Evolutionary conservation across 2,888 invertebrate species (phyloP).

Genomic region (Eubasilissa splendida): DNA sequence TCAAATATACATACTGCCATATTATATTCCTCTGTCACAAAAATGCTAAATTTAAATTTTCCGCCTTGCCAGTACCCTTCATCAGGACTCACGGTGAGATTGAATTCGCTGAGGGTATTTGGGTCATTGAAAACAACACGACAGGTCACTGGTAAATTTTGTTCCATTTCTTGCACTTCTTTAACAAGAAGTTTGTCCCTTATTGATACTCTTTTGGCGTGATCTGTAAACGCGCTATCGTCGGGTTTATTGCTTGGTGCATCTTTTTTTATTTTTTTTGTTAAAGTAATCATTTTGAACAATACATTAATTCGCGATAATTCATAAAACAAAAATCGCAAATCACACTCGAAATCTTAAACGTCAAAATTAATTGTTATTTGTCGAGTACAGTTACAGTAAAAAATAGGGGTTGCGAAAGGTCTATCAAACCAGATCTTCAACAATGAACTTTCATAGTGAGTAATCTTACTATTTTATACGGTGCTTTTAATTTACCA

Average conservation of each 20-base stretch:
- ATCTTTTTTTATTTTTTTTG: constrained; percentile 81
- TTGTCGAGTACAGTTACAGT: neutral
- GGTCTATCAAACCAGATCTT: too few relatives aligned
- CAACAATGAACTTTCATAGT: too few relatives aligned
- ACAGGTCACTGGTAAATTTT: constrained; percentile 86
- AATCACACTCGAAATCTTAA: neutral
- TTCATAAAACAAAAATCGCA: neutral
- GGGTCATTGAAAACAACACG: constrained; percentile 87
- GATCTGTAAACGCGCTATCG: constrained; percentile 66
- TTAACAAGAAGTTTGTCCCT: constrained; percentile 85
- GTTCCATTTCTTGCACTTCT: constrained; percentile 91
- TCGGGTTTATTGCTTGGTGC: constrained; percentile 64
- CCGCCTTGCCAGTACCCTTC: constrained; percentile 94
- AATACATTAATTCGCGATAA: constrained; percentile 21
- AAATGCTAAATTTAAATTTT: constrained; percentile 87
- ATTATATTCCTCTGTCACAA: constrained; percentile 95
- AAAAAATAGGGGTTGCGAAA: too few relatives aligned
- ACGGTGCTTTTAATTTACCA: too few relatives aligned
- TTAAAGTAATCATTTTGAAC: constrained; percentile 78
- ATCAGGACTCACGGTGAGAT: constrained; percentile 83
- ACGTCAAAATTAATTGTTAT: constrained; percentile 31
- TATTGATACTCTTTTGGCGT: constrained; percentile 78
- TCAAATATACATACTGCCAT: constrained; percentile 82
- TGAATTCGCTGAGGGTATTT: constrained; percentile 86
- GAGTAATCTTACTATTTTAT: too few relatives aligned